These are phyloP conservation scores for Trichomalopsis sarcophagae DNA, from an alignment of 1,140 invertebrate genomes.

Conservation along the genomic window DNA sequence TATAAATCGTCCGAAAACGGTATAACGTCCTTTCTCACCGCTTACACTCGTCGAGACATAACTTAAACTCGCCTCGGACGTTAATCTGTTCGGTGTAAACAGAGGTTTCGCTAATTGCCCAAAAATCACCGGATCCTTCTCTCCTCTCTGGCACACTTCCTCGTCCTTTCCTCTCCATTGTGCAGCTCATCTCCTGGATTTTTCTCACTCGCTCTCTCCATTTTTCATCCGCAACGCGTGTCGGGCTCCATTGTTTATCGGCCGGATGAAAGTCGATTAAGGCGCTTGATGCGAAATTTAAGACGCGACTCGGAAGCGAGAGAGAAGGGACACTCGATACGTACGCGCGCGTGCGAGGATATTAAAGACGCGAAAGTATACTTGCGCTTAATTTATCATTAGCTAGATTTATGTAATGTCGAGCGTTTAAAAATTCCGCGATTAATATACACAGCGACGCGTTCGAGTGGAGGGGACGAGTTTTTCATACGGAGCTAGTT, in stretches of 20 bases:
- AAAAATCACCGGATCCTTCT: background rate
- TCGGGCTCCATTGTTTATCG: constrained; percentile 33
- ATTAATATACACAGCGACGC: background rate
- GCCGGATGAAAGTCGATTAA: constrained; percentile 44
- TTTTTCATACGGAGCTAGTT: background rate
- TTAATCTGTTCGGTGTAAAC: constrained; percentile 20
- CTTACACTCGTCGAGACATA: background rate
- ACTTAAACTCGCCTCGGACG: constrained; percentile 5
- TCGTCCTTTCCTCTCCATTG: background rate
- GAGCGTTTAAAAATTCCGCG: background rate
- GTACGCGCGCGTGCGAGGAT: constrained; percentile 34
- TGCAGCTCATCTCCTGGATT: background rate
- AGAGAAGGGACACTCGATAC: constrained; percentile 33
- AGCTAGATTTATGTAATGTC: constrained; percentile 40
- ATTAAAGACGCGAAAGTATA: constrained; percentile 39
- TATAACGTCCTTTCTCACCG: background rate
- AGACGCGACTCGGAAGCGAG: constrained; percentile 9
- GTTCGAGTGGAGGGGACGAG: too few species aligned
- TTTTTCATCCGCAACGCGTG: constrained; percentile 7
- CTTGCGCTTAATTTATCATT: constrained; percentile 38
- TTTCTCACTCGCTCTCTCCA: constrained; percentile 3
- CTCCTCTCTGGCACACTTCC: constrained; percentile 13
- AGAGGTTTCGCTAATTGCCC: constrained; percentile 15
- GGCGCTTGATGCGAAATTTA: constrained; percentile 36
- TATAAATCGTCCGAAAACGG: background rate